Conservation (phyloP, 2,888 invertebrate genomes). For the Barypeithes pellucidus region DNA sequence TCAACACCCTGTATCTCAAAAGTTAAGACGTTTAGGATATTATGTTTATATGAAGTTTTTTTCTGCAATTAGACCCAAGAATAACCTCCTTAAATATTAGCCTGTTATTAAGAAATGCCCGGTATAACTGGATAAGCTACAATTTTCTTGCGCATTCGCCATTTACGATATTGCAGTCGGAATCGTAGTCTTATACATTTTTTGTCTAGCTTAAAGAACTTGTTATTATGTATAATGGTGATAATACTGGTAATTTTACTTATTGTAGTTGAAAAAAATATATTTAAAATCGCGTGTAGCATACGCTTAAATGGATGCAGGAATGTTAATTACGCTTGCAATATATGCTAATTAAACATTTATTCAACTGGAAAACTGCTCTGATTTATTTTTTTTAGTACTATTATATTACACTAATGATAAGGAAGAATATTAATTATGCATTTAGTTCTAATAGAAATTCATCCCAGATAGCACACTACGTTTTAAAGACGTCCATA, state of each 20-base stretch:
- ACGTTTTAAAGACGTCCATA: too few relatives aligned
- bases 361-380: background rate
- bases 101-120: too few relatives aligned
- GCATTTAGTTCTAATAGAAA: too few relatives aligned
- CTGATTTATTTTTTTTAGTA: conserved; percentile 7
- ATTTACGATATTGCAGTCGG: background rate
- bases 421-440: too few relatives aligned
- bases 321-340: conserved; percentile 9
- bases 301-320: conserved; percentile 3
- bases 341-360: conserved; percentile 9
- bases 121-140: background rate
- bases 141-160: background rate
- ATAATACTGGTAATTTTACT: background rate
- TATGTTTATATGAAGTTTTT: too few relatives aligned
- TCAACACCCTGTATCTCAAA: too few relatives aligned
- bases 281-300: background rate
- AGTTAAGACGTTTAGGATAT: too few relatives aligned
- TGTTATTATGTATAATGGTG: background rate
- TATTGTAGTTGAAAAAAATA: background rate
- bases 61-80: too few relatives aligned
- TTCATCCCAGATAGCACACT: too few relatives aligned
- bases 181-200: background rate
- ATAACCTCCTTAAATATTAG: too few relatives aligned
- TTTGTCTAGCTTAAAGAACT: background rate
- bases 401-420: background rate